phyloP scores from a whole-genome alignment of 2,797 vertebrate genomes.

The Enteromius argenteus region DNA sequence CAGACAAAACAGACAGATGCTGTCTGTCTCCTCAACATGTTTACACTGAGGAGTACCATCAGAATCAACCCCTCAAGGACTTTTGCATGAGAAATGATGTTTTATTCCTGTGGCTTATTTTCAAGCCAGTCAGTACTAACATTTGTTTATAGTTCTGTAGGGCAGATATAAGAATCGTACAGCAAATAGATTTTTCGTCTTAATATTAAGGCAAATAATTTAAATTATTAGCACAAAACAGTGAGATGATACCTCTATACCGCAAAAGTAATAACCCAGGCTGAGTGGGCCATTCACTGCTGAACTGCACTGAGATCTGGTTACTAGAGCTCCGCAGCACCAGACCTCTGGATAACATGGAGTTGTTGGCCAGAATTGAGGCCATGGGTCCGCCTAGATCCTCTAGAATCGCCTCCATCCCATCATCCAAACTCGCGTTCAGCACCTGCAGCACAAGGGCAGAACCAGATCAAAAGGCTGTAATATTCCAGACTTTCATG shows the following conservation, averaged over 20 bases:
- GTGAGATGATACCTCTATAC: constrained; percentile 87
- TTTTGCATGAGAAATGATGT: background rate
- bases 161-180: background rate
- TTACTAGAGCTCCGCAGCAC: constrained; percentile 94
- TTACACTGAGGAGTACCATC: constrained; percentile 41
- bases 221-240: background rate
- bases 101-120: constrained; percentile 12
- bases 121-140: background rate
- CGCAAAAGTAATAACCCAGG: constrained; percentile 85
- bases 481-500: background rate
- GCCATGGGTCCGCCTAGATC: constrained; percentile 86
- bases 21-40: constrained; percentile 28
- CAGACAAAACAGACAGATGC: constrained; percentile 41
- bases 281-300: constrained; percentile 77
- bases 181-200: background rate
- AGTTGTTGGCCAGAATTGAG: constrained; percentile 89
- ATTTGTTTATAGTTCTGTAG: background rate
- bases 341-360: constrained; percentile 88
- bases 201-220: background rate
- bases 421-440: constrained; percentile 88
- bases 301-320: constrained; percentile 89
- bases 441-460: constrained; percentile 81
- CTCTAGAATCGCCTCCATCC: constrained; percentile 88
- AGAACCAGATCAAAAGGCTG: background rate
- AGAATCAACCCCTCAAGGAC: constrained; percentile 33